These are phyloP conservation scores for Polietes domitor DNA, from an alignment of 2,888 invertebrate species.

Conservation along the genomic window DNA sequence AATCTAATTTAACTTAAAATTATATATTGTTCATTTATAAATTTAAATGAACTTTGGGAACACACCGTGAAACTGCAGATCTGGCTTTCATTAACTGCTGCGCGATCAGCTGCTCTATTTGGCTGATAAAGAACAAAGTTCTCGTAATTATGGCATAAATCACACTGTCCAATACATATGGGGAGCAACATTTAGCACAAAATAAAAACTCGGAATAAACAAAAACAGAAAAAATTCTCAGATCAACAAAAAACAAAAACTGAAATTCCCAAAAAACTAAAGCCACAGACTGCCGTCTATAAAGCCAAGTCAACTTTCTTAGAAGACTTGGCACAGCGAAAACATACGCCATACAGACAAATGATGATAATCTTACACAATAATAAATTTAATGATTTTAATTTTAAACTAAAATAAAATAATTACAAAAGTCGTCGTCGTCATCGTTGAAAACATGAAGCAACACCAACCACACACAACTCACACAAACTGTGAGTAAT, in stretches of 20 bases:
- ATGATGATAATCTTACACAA: neutral
- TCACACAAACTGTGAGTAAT: conserved; percentile 2
- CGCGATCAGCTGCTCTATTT: too few species aligned
- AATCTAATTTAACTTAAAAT: too few species aligned
- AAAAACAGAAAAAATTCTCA: neutral
- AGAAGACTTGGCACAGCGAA: too few species aligned
- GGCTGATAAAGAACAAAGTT: conserved; percentile 1
- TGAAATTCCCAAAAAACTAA: neutral
- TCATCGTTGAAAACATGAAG: neutral
- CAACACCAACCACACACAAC: neutral
- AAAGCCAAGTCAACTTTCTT: conserved; percentile 13
- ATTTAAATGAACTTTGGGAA: too few species aligned
- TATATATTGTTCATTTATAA: too few species aligned
- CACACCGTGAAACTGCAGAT: too few species aligned
- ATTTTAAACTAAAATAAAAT: conserved; percentile 15
- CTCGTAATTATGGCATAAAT: conserved; percentile 4
- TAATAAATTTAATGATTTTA: conserved; percentile 15
- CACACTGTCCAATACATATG: neutral
- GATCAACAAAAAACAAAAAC: neutral
- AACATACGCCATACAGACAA: too few species aligned
- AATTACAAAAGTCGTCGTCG: too few species aligned
- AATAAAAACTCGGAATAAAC: neutral
- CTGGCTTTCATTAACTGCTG: too few species aligned
- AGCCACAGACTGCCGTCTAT: neutral
- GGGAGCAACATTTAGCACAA: neutral